These are phyloP conservation scores for Tridacna crocea DNA, from an alignment of 2,888 invertebrate genomes.

Conservation along the genomic window DNA sequence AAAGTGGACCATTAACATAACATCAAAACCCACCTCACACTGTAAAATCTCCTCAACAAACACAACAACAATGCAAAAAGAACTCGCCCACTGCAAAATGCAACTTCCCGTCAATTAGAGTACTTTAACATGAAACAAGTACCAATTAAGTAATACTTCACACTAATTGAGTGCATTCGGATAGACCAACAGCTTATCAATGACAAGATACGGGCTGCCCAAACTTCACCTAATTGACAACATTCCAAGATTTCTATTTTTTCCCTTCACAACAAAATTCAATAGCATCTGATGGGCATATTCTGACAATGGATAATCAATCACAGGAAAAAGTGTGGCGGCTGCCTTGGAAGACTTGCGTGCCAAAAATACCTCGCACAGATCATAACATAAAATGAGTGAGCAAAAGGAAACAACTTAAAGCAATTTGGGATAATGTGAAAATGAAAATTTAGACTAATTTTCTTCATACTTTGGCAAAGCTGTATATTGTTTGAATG, in stretches of 20 bases:
- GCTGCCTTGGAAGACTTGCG: background rate
- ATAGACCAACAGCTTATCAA: slow-evolving; percentile 19
- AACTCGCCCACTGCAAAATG: slow-evolving; percentile 10
- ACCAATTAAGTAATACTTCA: slow-evolving; percentile 21
- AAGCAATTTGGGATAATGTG: slow-evolving; percentile 17
- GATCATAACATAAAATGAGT: slow-evolving; percentile 13
- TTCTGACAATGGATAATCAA: slow-evolving; percentile 26
- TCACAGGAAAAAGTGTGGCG: slow-evolving; percentile 2
- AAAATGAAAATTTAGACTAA: too few species aligned
- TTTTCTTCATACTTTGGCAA: too few species aligned
- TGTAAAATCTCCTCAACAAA: background rate
- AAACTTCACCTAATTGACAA: slow-evolving; percentile 9
- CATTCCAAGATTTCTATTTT: slow-evolving; percentile 22
- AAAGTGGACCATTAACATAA: too few species aligned
- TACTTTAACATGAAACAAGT: slow-evolving; percentile 5
- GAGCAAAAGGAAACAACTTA: slow-evolving; percentile 19
- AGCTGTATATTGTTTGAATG: too few species aligned
- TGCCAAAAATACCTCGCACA: slow-evolving; percentile 16
- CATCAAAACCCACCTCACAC: background rate
- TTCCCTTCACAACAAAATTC: background rate
- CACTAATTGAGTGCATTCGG: slow-evolving; percentile 14
- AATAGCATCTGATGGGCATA: background rate
- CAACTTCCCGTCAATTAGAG: background rate
- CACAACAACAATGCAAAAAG: background rate
- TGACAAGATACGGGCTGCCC: slow-evolving; percentile 8